These are phyloP conservation scores for Quiscalus mexicanus DNA, from an alignment of 2,113 vertebrate genomes.

Conservation along the genomic window DNA sequence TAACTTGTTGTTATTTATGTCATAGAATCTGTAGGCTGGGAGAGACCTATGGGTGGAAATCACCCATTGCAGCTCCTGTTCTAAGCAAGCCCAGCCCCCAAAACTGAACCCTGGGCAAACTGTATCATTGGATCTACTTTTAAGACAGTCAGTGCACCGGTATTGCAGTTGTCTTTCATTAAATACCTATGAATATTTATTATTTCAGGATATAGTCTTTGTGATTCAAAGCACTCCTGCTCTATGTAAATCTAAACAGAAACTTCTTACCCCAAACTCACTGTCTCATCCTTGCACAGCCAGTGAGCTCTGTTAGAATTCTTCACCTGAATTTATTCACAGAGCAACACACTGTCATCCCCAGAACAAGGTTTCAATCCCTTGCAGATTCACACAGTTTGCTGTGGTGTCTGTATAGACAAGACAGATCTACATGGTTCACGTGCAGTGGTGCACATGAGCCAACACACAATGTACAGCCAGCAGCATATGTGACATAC, in stretches of 20 bases:
- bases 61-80: not conserved
- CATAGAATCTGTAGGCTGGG: not conserved
- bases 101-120: not conserved
- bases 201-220: not conserved
- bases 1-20: conserved; percentile 8
- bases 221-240: not conserved
- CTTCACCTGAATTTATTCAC: not conserved
- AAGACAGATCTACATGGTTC: not conserved
- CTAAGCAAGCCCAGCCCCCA: not conserved
- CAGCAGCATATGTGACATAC: not conserved
- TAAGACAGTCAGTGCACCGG: not conserved
- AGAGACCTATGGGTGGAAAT: not conserved
- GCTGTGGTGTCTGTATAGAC: not conserved
- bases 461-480: accelerated
- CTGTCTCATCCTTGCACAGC: accelerated
- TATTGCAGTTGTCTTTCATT: not conserved
- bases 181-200: not conserved
- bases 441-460: accelerated
- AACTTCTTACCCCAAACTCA: not conserved
- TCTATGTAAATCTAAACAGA: not conserved
- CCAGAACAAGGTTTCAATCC: not conserved
- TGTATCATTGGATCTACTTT: not conserved
- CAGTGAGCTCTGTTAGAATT: not conserved
- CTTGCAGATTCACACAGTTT: not conserved
- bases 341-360: not conserved